A percentile compares a stretch with the other conserved stretches of the same genome.
Conservation (phyloP, 2,888 invertebrate genomes). For the Mythimna ferrago region DNA sequence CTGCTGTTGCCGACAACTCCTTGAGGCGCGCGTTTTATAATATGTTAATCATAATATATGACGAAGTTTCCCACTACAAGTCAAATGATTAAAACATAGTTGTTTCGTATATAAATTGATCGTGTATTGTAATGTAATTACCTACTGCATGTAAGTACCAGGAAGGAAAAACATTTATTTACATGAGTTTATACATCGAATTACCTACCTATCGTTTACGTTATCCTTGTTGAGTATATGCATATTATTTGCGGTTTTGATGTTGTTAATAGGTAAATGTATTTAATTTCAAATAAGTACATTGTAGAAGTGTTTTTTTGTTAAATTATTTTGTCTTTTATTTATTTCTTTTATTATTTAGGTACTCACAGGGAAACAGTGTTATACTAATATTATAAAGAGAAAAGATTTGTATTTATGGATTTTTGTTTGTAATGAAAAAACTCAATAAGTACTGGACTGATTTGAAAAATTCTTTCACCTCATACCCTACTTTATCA, state of each 20-base stretch:
- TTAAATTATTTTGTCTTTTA: background rate
- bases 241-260: conserved; percentile 18
- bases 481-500: no score
- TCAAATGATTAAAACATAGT: conserved; percentile 29
- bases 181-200: conserved; percentile 42
- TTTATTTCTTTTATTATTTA: background rate
- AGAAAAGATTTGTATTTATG: no score
- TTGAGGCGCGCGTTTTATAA: no score
- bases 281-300: conserved; percentile 25
- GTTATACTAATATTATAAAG: no score
- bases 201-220: conserved; percentile 41
- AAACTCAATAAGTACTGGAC: no score
- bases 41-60: background rate
- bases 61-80: conserved; percentile 14
- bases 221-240: conserved; percentile 52
- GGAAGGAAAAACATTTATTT: conserved; percentile 61
- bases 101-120: conserved; percentile 40
- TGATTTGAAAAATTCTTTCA: no score
- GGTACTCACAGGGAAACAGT: no score
- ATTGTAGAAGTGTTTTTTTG: background rate
- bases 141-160: conserved; percentile 23
- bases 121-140: conserved; percentile 49
- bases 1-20: no score
- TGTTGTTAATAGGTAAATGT: conserved; percentile 20
- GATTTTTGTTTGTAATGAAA: no score